Evolutionary conservation across 2,888 invertebrate genomes (phyloP).

Genomic region (Drosophila merina): DNA sequence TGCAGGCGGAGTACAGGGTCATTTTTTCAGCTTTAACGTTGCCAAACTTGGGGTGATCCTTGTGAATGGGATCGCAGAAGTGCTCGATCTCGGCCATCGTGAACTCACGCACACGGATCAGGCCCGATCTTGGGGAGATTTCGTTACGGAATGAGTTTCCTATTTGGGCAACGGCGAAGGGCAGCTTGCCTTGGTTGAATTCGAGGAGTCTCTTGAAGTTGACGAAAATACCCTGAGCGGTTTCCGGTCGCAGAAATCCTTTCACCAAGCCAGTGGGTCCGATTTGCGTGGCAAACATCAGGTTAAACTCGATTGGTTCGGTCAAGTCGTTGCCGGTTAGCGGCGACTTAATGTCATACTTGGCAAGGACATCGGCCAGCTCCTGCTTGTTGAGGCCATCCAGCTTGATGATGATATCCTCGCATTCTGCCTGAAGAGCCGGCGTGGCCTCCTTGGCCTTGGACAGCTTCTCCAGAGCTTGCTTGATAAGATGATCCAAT

Average conservation of each 20-base stretch:
- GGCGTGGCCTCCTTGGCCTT: conserved; percentile 92
- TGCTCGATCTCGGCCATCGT: conserved; percentile 99
- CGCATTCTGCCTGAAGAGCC: conserved; percentile 85
- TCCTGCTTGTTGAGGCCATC: conserved; percentile 97
- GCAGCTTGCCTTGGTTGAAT: conserved; percentile 97
- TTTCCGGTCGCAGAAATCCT: conserved; percentile 98
- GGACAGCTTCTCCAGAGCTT: conserved; percentile 93
- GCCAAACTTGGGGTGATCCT: conserved; percentile 95
- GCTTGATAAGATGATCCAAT: conserved; percentile 98
- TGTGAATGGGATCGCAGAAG: conserved; percentile 96
- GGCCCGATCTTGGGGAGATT: conserved; percentile 98
- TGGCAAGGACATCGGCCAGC: conserved; percentile 92
- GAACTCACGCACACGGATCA: conserved; percentile 98
- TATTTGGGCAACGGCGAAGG: conserved; percentile 99
- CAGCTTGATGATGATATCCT: conserved; percentile 85
- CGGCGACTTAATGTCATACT: conserved; percentile 97
- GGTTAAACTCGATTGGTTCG: conserved; percentile 98
- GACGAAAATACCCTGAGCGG: conserved; percentile 99
- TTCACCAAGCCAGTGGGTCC: conserved; percentile 98
- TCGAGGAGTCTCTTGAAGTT: conserved; percentile 99
- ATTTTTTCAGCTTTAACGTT: conserved; percentile 90
- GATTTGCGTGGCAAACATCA: conserved; percentile 99
- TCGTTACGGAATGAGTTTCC: conserved; percentile 99
- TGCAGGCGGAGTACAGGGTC: conserved; percentile 96
- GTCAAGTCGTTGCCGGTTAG: conserved; percentile 96